These are phyloP conservation scores for Tenrec ecaudatus DNA, from an alignment of 2,113 vertebrate species.

Conservation along the genomic window DNA sequence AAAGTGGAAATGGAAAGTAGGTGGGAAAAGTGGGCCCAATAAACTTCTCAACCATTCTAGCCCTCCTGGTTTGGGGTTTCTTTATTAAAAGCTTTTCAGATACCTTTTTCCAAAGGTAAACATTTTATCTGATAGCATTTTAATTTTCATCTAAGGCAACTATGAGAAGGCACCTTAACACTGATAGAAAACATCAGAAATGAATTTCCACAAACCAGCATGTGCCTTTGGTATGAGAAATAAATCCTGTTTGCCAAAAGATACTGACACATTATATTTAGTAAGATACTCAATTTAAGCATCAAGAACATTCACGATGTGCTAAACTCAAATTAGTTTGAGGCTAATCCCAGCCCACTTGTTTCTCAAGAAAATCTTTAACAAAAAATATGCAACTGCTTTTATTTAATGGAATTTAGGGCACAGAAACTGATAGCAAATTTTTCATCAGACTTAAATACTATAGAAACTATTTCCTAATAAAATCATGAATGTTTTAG, in stretches of 20 bases:
- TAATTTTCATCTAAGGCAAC: slow-evolving; percentile 31
- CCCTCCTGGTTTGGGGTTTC: slow-evolving; percentile 4
- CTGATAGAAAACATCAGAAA: slow-evolving; percentile 34
- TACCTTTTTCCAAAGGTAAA: slow-evolving; percentile 40
- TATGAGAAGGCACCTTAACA: slow-evolving; percentile 47
- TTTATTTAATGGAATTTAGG: slow-evolving; percentile 33
- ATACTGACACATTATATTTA: slow-evolving; percentile 49
- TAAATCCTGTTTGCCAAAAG: slow-evolving; percentile 58
- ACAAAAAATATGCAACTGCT: not conserved
- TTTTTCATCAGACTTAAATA: not conserved
- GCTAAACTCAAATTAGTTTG: slow-evolving; percentile 27
- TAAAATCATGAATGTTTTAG: not conserved
- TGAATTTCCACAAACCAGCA: slow-evolving; percentile 29
- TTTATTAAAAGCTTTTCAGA: not conserved
- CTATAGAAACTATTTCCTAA: not conserved
- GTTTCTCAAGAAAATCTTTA: slow-evolving; percentile 35
- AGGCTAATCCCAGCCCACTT: slow-evolving; percentile 29
- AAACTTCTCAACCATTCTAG: slow-evolving; percentile 3
- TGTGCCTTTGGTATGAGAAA: slow-evolving; percentile 52
- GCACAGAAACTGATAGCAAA: not conserved
- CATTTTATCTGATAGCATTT: slow-evolving; percentile 46
- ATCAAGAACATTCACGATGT: slow-evolving; percentile 2
- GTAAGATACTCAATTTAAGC: slow-evolving; percentile 58
- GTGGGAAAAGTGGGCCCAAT: not conserved
- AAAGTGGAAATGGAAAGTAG: not conserved